Conservation (phyloP, 2,888 invertebrate genomes). For the Chloromyia formosa region DNA sequence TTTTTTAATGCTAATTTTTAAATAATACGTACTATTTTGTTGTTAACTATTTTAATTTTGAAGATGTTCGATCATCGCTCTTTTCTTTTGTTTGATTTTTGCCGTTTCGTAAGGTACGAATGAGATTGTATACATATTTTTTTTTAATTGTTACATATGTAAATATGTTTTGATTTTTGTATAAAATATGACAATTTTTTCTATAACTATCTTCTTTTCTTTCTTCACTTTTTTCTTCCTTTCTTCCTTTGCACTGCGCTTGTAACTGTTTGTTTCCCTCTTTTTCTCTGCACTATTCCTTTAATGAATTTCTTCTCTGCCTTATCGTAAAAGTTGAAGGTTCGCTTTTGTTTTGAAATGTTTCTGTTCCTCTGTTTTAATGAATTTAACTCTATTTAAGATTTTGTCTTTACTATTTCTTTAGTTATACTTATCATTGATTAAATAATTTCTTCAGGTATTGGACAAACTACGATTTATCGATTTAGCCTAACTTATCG, state of each 20-base stretch:
- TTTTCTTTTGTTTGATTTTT: constrained; percentile 13
- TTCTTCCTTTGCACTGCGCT: constrained; percentile 5
- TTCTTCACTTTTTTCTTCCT: not conserved
- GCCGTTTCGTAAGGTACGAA: constrained; percentile 41
- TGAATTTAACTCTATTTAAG: not conserved
- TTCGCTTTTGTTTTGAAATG: too few species aligned
- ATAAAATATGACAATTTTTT: constrained; percentile 30
- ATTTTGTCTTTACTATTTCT: not conserved
- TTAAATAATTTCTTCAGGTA: too few species aligned
- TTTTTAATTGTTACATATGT: constrained; percentile 32
- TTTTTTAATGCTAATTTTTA: constrained; percentile 39
- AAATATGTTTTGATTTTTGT: constrained; percentile 30
- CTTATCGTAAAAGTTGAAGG: too few species aligned
- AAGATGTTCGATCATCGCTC: constrained; percentile 42
- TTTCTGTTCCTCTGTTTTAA: too few species aligned
- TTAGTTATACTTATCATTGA: too few species aligned
- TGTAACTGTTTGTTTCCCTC: constrained; percentile 6
- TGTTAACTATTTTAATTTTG: constrained; percentile 46
- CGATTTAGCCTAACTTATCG: too few species aligned
- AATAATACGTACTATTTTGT: constrained; percentile 35
- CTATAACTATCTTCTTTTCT: constrained; percentile 40
- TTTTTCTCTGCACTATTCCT: constrained; percentile 17
- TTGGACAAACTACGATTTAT: too few species aligned
- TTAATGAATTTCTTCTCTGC: not conserved
- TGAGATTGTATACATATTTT: constrained; percentile 26